Conservation (phyloP, 2,113 vertebrate genomes). For the Pseudopipra pipra region DNA sequence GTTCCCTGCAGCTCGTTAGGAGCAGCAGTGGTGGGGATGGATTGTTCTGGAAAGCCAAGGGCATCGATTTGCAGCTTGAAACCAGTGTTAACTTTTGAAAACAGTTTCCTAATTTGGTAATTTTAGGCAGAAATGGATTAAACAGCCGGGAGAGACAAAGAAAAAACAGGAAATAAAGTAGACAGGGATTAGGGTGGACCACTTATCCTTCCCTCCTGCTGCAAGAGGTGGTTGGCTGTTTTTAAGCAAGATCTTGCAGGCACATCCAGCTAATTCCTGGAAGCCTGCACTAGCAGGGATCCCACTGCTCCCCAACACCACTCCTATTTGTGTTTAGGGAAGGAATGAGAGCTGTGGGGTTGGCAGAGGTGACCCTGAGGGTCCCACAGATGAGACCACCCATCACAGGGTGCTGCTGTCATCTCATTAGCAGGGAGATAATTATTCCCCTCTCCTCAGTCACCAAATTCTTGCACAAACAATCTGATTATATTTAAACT, state of each 20-base stretch:
- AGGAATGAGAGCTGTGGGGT: background rate
- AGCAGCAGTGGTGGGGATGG: background rate
- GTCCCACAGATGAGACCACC: background rate
- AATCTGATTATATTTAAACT: background rate
- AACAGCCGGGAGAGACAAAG: background rate
- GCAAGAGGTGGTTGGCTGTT: fast-evolving
- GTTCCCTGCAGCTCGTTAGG: background rate
- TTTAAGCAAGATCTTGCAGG: fast-evolving
- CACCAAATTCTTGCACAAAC: background rate
- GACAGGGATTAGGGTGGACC: background rate
- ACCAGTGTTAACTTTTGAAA: background rate
- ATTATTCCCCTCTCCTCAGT: background rate
- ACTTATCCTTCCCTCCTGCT: background rate
- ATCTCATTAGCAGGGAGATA: background rate
- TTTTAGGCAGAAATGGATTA: background rate
- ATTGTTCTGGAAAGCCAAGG: background rate
- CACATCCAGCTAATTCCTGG: fast-evolving
- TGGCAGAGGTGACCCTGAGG: background rate
- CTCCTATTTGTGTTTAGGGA: fast-evolving
- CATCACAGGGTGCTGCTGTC: background rate
- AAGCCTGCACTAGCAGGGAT: background rate
- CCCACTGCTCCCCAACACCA: background rate
- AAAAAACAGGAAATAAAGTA: background rate
- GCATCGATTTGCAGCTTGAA: background rate
- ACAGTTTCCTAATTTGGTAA: background rate